Percentiles rank a stretch among this genome's conserved stretches.
These are phyloP conservation scores for Setophaga coronata DNA, from an alignment of 2,113 vertebrate species.

Conservation along the genomic window DNA sequence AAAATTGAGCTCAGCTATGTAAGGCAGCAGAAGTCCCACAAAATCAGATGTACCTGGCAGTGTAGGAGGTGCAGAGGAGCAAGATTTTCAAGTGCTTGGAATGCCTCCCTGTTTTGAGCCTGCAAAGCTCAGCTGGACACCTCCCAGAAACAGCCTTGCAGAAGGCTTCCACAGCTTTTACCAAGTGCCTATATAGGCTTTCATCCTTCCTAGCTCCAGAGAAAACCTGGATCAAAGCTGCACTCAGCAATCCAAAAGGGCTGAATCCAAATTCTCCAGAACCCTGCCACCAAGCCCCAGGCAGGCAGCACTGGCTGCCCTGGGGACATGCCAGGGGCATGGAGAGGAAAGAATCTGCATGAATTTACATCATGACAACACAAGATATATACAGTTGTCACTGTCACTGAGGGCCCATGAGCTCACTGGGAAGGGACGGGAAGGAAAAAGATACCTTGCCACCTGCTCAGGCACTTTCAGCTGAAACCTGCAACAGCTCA, in stretches of 20 bases:
- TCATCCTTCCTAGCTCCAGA: not conserved
- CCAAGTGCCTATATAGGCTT: not conserved
- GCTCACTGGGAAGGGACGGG: not conserved
- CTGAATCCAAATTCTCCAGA: not conserved
- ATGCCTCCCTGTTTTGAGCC: not conserved
- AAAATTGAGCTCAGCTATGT: constrained; percentile 15
- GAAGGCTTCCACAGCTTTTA: not conserved
- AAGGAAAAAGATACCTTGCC: not conserved
- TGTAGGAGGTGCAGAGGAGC: constrained; percentile 46
- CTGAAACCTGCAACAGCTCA: not conserved
- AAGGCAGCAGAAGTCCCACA: not conserved
- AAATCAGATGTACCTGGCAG: constrained; percentile 51
- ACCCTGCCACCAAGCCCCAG: accelerated
- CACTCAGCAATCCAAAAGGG: not conserved
- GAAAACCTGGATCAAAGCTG: not conserved
- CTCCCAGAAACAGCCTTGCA: constrained; percentile 15
- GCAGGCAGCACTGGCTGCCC: not conserved
- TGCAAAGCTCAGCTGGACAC: constrained; percentile 2
- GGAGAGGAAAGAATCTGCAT: not conserved
- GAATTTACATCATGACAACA: not conserved
- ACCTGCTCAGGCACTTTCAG: not conserved
- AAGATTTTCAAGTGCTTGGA: not conserved
- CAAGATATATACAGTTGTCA: not conserved
- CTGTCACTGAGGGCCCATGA: not conserved
- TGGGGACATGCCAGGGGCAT: not conserved